Conservation (phyloP, 1,140 invertebrate species). For the Episyrphus balteatus region DNA sequence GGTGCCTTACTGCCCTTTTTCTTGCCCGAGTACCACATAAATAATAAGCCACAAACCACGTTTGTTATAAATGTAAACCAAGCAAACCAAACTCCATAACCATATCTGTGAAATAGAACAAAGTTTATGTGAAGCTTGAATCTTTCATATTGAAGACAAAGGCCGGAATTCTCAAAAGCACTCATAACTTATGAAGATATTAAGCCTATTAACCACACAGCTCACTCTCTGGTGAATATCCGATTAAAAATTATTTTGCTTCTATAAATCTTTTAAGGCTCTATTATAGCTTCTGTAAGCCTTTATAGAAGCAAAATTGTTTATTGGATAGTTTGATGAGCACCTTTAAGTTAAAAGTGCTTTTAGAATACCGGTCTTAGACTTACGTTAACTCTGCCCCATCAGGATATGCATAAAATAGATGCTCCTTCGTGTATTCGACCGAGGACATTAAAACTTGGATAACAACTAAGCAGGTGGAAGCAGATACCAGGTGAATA, state of each 20-base stretch:
- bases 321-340: no score
- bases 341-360: no score
- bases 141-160: conserved; percentile 2
- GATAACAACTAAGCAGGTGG: conserved; percentile 63
- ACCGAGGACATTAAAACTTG: conserved; percentile 65
- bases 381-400: conserved; percentile 49
- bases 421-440: conserved; percentile 55
- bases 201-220: no score
- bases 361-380: no score
- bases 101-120: conserved; percentile 41
- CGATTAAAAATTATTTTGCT: no score
- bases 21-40: conserved; percentile 70
- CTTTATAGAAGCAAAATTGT: no score
- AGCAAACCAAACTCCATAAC: conserved; percentile 65
- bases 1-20: conserved; percentile 70
- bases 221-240: no score
- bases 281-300: no score
- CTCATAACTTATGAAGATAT: background rate
- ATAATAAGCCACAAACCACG: conserved; percentile 54
- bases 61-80: conserved; percentile 70
- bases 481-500: conserved; percentile 69
- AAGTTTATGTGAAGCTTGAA: conserved; percentile 4
- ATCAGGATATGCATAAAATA: conserved; percentile 56
- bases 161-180: background rate
- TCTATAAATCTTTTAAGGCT: no score